phyloP scores from a whole-genome alignment of 2,797 vertebrate species.

The Tarsius wallacei region DNA sequence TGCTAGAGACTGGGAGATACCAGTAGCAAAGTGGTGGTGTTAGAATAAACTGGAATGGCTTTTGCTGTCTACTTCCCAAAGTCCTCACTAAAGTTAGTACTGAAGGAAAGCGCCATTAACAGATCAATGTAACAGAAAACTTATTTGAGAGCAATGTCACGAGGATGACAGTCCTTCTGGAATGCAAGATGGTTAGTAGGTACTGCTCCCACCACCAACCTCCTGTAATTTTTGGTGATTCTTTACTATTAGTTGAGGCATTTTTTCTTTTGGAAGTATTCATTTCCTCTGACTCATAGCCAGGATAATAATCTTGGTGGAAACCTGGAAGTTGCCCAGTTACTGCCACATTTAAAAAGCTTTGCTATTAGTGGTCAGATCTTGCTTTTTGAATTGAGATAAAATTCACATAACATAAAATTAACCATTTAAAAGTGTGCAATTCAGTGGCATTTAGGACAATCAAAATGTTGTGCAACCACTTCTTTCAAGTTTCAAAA shows the following conservation, averaged over 20 bases:
- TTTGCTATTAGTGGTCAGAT: neutral
- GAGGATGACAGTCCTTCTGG: neutral
- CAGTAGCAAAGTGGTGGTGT: neutral
- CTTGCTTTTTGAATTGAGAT: neutral
- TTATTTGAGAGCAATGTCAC: neutral
- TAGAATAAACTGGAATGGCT: neutral
- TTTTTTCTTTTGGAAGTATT: constrained; percentile 16
- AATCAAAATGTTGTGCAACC: neutral
- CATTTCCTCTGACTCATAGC: neutral
- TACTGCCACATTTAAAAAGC: neutral
- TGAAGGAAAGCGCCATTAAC: neutral
- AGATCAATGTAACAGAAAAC: neutral
- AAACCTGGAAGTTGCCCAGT: neutral
- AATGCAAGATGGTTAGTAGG: neutral
- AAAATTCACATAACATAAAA: neutral
- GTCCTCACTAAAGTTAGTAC: neutral
- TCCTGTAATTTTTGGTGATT: neutral
- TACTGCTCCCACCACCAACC: neutral
- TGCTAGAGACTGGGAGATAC: neutral
- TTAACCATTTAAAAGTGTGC: neutral
- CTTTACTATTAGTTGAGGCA: neutral
- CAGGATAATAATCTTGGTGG: neutral
- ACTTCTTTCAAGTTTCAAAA: neutral
- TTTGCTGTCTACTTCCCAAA: neutral
- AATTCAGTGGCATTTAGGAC: neutral